Evolutionary conservation across 2,797 vertebrate genomes (phyloP).

Genomic region (Smutsia temminckii): DNA sequence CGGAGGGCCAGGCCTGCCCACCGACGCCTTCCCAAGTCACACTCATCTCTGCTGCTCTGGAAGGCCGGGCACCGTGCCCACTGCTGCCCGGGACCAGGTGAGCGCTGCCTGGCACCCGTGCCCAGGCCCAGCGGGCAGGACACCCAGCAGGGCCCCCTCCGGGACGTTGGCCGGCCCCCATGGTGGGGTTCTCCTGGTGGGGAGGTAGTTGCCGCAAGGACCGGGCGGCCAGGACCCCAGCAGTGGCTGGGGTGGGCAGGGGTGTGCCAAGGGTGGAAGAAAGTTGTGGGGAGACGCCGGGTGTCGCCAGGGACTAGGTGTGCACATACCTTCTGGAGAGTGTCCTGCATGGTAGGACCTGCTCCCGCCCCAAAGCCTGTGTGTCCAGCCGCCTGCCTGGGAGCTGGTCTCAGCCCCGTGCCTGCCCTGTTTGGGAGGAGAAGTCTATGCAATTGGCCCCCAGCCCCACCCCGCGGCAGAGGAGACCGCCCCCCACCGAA

Average conservation of each 20-base stretch:
- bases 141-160: conserved; percentile 8
- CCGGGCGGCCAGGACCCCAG: not conserved
- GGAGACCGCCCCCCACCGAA: conserved; percentile 5
- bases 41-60: conserved; percentile 61
- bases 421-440: conserved; percentile 54
- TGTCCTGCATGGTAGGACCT: not conserved
- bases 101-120: conserved; percentile 22
- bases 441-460: conserved; percentile 73
- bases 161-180: not conserved
- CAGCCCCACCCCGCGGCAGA: not conserved
- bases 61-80: conserved; percentile 7
- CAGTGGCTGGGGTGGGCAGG: conserved; percentile 12
- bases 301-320: not conserved
- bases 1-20: conserved; percentile 58
- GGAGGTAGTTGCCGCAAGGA: not conserved
- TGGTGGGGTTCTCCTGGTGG: not conserved
- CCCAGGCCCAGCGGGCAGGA: not conserved
- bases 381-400: not conserved
- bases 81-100: conserved; percentile 31
- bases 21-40: conserved; percentile 28
- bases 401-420: not conserved
- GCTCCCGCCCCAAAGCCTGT: not conserved
- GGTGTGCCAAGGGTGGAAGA: not conserved
- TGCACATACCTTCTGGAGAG: not conserved
- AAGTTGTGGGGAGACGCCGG: not conserved